Evolutionary conservation across 37 sponge, comb jelly and placozoan genomes (phyloP), one percentile per base, ranked within the genome.

Genomic region (Axinella damicornis): DNA sequence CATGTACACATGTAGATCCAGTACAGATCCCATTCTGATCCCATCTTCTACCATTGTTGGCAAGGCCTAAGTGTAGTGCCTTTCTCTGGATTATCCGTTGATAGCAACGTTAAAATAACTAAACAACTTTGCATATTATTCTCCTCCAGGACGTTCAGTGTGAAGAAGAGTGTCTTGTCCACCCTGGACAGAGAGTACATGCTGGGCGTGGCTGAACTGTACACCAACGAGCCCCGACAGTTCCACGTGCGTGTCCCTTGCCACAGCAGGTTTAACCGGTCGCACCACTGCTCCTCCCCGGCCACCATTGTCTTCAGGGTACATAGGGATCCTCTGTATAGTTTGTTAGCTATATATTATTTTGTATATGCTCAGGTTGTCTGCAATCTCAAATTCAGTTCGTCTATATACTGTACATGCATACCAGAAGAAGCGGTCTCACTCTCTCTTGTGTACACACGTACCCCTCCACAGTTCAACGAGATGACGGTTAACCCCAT

Each of bases 221-320:
- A 93, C 22, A 69, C 76, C 27, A 93, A 93, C 46, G 77, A 76
- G 21, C 71, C 82, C 2, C 55, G 93, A 76, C 93, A 93, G 81
- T 87, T 87, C 31, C 83, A 83, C 31, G 92, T 92, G 33, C 66
- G 71, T 14, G 83, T 92, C 38, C 88, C 92, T 14, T 92, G 92
- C 41, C 71, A 57, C 0, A 78, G 36, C 52, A 53, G 78, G 53
- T 71, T 78, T 57, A 77, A 69, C 65, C 12, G 57, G 24, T 65
- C 60, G 24, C 67, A 82, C 77, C 19, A 22, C 24, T 92, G 92
- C 39, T 20, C 54, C 0, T 70, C 67, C 33, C 84, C 92, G 17
- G 92, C 92, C 34, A 87, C 76, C 32, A 79, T 92, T 36, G 76
- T 92, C 18, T 87, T 92, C 71, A 92, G 88, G 73, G 92, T 92